Conservation (phyloP, 2,113 vertebrate genomes). For the Gadus chalcogrammus region DNA sequence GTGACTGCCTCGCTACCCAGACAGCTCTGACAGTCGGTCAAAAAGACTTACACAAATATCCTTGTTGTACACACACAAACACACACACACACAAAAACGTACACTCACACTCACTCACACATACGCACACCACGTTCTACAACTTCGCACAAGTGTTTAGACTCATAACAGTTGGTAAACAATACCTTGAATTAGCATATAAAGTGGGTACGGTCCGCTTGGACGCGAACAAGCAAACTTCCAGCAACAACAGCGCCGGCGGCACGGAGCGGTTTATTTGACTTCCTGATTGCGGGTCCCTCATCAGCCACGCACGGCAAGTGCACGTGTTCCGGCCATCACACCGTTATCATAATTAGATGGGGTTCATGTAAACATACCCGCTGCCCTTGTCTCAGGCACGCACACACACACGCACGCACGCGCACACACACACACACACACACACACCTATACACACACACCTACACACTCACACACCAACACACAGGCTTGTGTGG, state of each 20-base stretch:
- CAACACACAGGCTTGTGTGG: too few species aligned
- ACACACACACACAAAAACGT: constrained; percentile 29
- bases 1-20: constrained; percentile 60
- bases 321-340: constrained; percentile 29
- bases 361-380: constrained; percentile 34
- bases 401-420: neutral
- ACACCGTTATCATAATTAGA: constrained; percentile 39
- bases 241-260: constrained; percentile 35
- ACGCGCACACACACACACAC: neutral
- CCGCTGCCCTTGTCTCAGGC: neutral
- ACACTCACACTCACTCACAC: constrained; percentile 13
- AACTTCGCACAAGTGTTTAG: constrained; percentile 59
- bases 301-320: constrained; percentile 30
- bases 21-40: constrained; percentile 59
- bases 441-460: constrained; percentile 3
- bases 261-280: constrained; percentile 44
- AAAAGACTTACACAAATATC: constrained; percentile 25
- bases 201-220: constrained; percentile 66
- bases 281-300: constrained; percentile 51
- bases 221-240: constrained; percentile 61
- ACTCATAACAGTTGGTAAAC: constrained; percentile 66
- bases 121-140: neutral
- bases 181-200: constrained; percentile 72
- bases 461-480: neutral
- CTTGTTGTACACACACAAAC: constrained; percentile 36